Conservation (phyloP, 2,797 vertebrate genomes). For the Tadarida brasiliensis region DNA sequence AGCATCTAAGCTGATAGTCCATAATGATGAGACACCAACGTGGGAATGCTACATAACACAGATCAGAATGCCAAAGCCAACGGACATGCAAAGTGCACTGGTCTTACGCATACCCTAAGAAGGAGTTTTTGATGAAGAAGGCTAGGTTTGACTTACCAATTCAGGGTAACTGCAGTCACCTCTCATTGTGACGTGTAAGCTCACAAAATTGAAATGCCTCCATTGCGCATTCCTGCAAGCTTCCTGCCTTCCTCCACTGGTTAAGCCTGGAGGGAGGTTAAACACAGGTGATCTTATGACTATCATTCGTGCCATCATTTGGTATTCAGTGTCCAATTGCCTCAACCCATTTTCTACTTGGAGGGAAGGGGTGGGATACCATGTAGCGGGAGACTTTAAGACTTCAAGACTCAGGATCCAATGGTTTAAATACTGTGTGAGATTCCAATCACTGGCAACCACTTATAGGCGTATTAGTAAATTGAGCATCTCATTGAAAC, state of each 20-base stretch:
- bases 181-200: background rate
- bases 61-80: background rate
- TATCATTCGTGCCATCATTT: background rate
- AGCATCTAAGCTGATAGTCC: background rate
- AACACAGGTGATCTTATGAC: background rate
- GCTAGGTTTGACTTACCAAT: background rate
- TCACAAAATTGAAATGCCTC: background rate
- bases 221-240: background rate
- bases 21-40: background rate
- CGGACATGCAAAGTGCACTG: background rate
- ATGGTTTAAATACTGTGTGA: background rate
- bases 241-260: background rate
- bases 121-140: background rate
- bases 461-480: background rate
- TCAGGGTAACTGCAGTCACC: background rate
- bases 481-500: slow-evolving; percentile 54
- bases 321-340: background rate
- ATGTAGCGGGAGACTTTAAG: background rate
- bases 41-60: background rate
- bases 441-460: background rate
- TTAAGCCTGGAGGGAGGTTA: background rate
- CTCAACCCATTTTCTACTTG: background rate
- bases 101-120: background rate
- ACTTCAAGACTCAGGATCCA: background rate
- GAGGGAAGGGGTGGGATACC: background rate